Evolutionary conservation across 1,140 invertebrate genomes (phyloP).

Genomic region (Philopotamus ludificatus): DNA sequence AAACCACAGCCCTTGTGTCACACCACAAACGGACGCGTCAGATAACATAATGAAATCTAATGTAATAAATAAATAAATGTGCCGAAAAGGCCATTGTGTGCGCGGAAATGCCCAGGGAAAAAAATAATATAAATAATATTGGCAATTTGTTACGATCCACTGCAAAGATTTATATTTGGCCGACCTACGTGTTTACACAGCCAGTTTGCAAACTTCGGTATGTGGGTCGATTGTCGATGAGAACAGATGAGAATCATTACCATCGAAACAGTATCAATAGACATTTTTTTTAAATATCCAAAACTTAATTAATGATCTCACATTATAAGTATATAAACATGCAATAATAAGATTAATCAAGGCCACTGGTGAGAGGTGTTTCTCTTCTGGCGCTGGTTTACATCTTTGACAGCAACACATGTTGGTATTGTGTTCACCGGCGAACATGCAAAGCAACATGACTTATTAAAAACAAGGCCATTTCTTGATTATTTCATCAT

Average conservation of each 20-base stretch:
- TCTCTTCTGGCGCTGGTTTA: too few species aligned
- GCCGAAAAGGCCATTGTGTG: constrained; percentile 36
- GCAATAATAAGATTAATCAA: not conserved
- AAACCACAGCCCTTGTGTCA: constrained; percentile 37
- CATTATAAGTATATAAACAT: not conserved
- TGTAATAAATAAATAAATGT: constrained; percentile 43
- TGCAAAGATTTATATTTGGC: constrained; percentile 29
- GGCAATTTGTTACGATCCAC: constrained; percentile 38
- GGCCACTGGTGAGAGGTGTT: too few species aligned
- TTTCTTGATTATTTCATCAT: too few species aligned
- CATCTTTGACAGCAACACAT: too few species aligned
- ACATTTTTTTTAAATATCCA: not conserved
- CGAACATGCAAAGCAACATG: too few species aligned
- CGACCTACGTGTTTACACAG: not conserved
- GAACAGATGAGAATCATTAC: not conserved
- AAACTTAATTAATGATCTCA: too few species aligned
- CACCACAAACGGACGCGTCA: constrained; percentile 41
- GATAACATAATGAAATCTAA: constrained; percentile 41
- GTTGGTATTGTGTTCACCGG: too few species aligned
- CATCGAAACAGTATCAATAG: not conserved
- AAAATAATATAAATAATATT: constrained; percentile 35
- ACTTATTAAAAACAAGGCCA: too few species aligned
- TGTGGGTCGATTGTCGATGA: not conserved
- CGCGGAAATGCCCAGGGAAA: constrained; percentile 1
- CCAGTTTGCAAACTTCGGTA: not conserved